A percentile compares a stretch with the other conserved stretches of the same genome.
Conservation (phyloP, 1,140 invertebrate genomes). For the Drosophila kepulauana region DNA sequence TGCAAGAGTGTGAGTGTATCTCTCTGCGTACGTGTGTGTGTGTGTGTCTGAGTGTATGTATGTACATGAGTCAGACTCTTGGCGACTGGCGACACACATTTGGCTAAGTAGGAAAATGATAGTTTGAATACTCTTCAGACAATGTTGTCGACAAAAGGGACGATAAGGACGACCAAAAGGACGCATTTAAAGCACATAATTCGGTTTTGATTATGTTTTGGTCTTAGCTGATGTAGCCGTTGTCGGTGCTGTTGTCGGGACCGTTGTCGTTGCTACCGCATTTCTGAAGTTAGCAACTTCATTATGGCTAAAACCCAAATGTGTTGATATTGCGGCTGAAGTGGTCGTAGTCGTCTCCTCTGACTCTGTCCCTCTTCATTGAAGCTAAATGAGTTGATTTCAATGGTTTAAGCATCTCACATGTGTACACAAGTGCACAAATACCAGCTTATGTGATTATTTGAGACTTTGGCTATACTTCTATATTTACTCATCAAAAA, state of each 20-base stretch:
- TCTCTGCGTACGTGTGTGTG: constrained; percentile 17
- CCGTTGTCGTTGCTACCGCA: constrained; percentile 51
- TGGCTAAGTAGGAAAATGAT: constrained; percentile 82
- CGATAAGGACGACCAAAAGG: constrained; percentile 38
- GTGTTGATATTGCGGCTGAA: constrained; percentile 80
- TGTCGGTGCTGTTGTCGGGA: constrained; percentile 9
- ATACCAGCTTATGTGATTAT: constrained; percentile 72
- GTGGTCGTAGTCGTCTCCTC: constrained; percentile 29
- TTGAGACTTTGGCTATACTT: constrained; percentile 57
- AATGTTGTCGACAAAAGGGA: constrained; percentile 48
- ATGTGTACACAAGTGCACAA: constrained; percentile 48
- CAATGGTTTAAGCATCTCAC: constrained; percentile 55
- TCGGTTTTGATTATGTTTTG: constrained; percentile 84
- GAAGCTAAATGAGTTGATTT: constrained; percentile 65
- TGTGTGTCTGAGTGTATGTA: constrained; percentile 15
- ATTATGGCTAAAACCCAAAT: constrained; percentile 83
- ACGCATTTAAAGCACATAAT: constrained; percentile 83
- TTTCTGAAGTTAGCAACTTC: constrained; percentile 79
- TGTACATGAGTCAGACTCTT: constrained; percentile 57
- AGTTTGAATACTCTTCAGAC: constrained; percentile 76
- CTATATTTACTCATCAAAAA: constrained; percentile 55
- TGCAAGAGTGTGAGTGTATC: constrained; percentile 49
- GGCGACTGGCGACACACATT: constrained; percentile 82
- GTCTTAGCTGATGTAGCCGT: constrained; percentile 54
- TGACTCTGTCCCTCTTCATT: neutral